These are phyloP conservation scores for Corythucha ciliata DNA, from an alignment of 2,888 invertebrate species.

Conservation along the genomic window DNA sequence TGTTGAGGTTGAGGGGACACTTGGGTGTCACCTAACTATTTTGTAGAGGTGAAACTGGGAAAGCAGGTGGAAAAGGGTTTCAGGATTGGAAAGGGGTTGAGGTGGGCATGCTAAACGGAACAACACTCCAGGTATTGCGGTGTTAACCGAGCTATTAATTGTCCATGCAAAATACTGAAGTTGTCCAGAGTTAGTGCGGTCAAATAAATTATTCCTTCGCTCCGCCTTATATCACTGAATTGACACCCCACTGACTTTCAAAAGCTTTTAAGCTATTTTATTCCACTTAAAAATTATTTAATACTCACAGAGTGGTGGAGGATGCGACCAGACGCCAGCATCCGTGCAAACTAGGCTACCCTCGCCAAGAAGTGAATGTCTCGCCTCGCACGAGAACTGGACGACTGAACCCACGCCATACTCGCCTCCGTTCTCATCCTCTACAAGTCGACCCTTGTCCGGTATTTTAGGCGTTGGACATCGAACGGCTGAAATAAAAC, in stretches of 20 bases:
- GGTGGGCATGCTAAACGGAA: too few species aligned
- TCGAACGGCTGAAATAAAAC: slow-evolving; percentile 58
- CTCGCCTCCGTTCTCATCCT: slow-evolving; percentile 45
- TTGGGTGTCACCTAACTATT: too few species aligned
- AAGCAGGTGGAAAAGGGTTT: too few species aligned
- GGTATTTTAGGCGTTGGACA: slow-evolving; percentile 68
- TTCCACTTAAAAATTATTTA: neutral
- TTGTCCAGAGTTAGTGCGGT: too few species aligned
- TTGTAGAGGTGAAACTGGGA: too few species aligned
- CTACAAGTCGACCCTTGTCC: slow-evolving; percentile 56
- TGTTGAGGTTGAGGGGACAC: too few species aligned
- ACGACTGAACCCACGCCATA: slow-evolving; percentile 72
- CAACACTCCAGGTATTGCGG: too few species aligned
- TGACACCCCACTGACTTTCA: neutral
- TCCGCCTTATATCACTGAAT: too few species aligned
- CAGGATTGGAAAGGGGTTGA: too few species aligned
- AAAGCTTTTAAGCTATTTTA: neutral
- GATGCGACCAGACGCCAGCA: slow-evolving; percentile 79
- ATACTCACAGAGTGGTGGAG: slow-evolving; percentile 67
- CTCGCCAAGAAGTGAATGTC: slow-evolving; percentile 63
- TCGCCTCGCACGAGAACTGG: slow-evolving; percentile 63
- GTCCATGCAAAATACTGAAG: too few species aligned
- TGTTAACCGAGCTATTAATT: too few species aligned
- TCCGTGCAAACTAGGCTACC: slow-evolving; percentile 78
- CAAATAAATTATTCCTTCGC: too few species aligned